Evolutionary conservation across 2,888 invertebrate species (phyloP).

Genomic region (Caenorhabditis imperialis): DNA sequence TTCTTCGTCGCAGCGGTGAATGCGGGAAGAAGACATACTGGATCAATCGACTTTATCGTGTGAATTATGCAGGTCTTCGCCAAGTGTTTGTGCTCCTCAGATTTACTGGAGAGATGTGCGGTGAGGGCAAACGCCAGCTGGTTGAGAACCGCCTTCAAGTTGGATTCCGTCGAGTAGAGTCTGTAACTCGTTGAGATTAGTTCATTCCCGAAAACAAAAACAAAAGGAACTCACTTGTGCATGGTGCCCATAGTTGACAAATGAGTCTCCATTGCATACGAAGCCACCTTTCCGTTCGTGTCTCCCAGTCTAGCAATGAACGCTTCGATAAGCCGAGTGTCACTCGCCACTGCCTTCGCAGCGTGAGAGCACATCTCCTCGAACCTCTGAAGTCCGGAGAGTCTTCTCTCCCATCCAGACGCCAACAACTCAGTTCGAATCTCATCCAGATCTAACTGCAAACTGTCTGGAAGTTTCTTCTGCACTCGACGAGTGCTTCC

Average conservation of each 20-base stretch:
- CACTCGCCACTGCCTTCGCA: constrained; percentile 57
- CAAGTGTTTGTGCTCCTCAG: constrained; percentile 64
- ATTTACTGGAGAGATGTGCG: constrained; percentile 64
- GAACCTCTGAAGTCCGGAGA: constrained; percentile 59
- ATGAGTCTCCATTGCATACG: constrained; percentile 63
- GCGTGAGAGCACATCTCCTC: constrained; percentile 57
- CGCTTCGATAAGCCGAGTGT: constrained; percentile 63
- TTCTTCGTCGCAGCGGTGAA: constrained; percentile 63
- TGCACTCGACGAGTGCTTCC: constrained; percentile 58
- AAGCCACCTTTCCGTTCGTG: constrained; percentile 63
- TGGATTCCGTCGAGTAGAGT: constrained; percentile 62
- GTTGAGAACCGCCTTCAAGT: constrained; percentile 64
- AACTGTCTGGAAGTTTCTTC: constrained; percentile 61
- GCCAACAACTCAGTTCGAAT: constrained; percentile 59
- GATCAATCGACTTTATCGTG: constrained; percentile 58
- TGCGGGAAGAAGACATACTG: constrained; percentile 58
- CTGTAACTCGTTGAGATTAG: constrained; percentile 36
- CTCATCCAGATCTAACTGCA: constrained; percentile 65
- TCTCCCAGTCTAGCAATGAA: constrained; percentile 64
- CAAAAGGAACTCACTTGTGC: constrained; percentile 47
- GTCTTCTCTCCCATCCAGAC: constrained; percentile 60
- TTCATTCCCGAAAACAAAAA: background rate
- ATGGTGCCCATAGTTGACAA: constrained; percentile 57
- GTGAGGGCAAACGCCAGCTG: constrained; percentile 60
- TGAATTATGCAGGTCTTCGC: constrained; percentile 58